A percentile compares a stretch with the other conserved stretches of the same genome.
Conservation (phyloP, 2,888 invertebrate species). For the Tholera decimalis region DNA sequence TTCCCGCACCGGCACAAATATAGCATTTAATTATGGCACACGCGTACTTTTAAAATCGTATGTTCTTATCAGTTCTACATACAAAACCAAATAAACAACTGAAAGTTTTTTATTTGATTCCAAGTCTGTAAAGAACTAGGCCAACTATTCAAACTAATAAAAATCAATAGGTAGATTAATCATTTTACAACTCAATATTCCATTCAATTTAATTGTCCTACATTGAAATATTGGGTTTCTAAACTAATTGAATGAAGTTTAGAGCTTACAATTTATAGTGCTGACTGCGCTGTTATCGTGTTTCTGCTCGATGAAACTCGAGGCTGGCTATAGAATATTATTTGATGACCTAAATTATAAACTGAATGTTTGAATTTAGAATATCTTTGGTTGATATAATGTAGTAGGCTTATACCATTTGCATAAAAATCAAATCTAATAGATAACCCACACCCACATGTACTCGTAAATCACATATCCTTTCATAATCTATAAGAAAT, state of each 20-base stretch:
- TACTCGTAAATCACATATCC: too few relatives aligned
- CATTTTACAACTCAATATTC: slow-evolving; percentile 10
- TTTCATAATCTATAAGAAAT: too few relatives aligned
- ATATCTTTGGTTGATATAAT: slow-evolving; percentile 24
- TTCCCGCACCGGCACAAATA: too few relatives aligned
- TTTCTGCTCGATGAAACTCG: slow-evolving; percentile 33
- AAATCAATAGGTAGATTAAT: slow-evolving; percentile 22
- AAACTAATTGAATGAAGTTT: slow-evolving; percentile 43
- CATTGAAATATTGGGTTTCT: slow-evolving; percentile 26
- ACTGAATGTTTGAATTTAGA: not conserved
- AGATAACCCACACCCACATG: not conserved
- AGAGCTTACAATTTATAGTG: slow-evolving; percentile 19
- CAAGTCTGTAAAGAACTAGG: not conserved
- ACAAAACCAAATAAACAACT: too few relatives aligned
- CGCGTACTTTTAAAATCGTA: too few relatives aligned
- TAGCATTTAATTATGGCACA: too few relatives aligned
- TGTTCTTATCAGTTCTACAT: too few relatives aligned
- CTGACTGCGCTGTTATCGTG: slow-evolving; percentile 10
- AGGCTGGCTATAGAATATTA: slow-evolving; percentile 10
- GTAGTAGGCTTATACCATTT: not conserved
- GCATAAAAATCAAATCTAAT: not conserved
- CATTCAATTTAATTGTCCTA: slow-evolving; percentile 25
- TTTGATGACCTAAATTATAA: slow-evolving; percentile 20
- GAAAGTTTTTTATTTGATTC: too few relatives aligned
- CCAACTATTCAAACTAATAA: not conserved